These are phyloP conservation scores for Latheticus oryzae DNA, from an alignment of 2,888 invertebrate genomes.

Conservation along the genomic window DNA sequence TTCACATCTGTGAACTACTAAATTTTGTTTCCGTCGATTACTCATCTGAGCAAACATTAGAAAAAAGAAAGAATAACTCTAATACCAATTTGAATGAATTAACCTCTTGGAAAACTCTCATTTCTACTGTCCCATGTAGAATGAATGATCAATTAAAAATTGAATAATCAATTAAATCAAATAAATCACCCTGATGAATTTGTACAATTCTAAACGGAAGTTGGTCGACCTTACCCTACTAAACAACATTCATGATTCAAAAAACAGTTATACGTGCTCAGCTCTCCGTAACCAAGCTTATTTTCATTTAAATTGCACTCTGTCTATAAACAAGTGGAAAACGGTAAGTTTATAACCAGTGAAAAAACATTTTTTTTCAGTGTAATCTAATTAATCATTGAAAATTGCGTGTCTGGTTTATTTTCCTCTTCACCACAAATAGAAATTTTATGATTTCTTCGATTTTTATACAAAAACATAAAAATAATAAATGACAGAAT, in stretches of 20 bases:
- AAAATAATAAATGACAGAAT: no score
- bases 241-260: slow-evolving; percentile 50
- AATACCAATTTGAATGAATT: no score
- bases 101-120: no score
- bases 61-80: no score
- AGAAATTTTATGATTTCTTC: neutral
- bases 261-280: slow-evolving; percentile 51
- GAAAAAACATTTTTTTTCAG: neutral
- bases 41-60: no score
- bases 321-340: slow-evolving; percentile 32
- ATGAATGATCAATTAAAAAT: neutral
- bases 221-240: slow-evolving; percentile 53
- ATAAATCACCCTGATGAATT: slow-evolving; percentile 35
- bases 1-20: slow-evolving; percentile 20
- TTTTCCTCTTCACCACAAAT: neutral
- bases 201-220: slow-evolving; percentile 47
- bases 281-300: slow-evolving; percentile 46
- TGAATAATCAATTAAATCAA: slow-evolving; percentile 26
- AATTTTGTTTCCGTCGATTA: slow-evolving; percentile 11
- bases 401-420: slow-evolving; percentile 1
- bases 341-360: slow-evolving; percentile 21
- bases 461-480: no score
- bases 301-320: slow-evolving; percentile 42
- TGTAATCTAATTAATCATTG: neutral
- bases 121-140: no score